Evolutionary conservation across 2,113 vertebrate genomes (phyloP).

Genomic region (Pelodiscus sinensis): DNA sequence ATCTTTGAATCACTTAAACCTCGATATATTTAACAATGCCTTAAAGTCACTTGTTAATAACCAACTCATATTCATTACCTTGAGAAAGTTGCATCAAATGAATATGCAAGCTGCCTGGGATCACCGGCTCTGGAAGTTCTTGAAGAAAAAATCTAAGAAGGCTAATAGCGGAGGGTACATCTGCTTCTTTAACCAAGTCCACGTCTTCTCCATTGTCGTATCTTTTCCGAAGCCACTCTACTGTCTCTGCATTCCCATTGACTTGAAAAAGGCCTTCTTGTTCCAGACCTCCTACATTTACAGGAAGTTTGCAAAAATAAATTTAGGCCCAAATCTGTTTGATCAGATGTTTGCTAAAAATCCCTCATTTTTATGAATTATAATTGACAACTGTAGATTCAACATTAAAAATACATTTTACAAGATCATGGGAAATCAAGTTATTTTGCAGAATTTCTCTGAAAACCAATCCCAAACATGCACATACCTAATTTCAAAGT

Average conservation of each 20-base stretch:
- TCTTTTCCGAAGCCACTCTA: conserved; percentile 96
- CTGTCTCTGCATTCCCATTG: conserved; percentile 96
- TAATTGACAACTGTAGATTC: background rate
- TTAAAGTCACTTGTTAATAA: background rate
- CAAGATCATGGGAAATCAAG: background rate
- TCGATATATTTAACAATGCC: background rate
- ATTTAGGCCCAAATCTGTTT: background rate
- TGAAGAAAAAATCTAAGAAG: conserved; percentile 97
- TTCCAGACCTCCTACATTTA: conserved; percentile 88
- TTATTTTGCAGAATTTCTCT: background rate
- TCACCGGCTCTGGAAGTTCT: conserved; percentile 96
- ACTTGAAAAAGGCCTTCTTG: conserved; percentile 97
- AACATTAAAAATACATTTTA: background rate
- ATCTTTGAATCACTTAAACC: background rate
- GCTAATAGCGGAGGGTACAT: conserved; percentile 96
- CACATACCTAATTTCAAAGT: background rate
- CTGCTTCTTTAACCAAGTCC: conserved; percentile 95
- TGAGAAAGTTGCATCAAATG: conserved; percentile 94
- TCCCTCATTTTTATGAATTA: background rate
- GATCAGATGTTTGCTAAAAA: background rate
- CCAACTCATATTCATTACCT: conserved; percentile 76
- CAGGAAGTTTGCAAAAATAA: conserved; percentile 46
- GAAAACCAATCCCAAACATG: background rate
- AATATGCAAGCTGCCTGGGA: conserved; percentile 89
- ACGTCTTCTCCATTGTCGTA: conserved; percentile 95